Base-by-base conservation (phyloP, 2,888 invertebrate species). In the Mythimna lalbum region DNA sequence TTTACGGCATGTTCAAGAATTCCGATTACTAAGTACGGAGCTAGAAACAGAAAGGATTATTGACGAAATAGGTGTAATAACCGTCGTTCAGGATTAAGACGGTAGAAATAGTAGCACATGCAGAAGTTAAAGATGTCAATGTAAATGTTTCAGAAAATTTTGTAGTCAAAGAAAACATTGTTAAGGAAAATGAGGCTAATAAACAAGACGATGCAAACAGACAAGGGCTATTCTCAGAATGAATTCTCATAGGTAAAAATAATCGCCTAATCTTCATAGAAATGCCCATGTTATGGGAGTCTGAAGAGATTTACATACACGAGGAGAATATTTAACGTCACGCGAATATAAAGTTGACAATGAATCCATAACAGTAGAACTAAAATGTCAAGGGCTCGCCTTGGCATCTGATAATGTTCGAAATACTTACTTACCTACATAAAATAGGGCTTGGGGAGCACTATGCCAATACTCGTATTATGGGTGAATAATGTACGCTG, bases 351-450 rank as follows among this genome's bases (percentile, higher is more conserved):
- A 79, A 80, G n/a, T 49, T 62, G 59, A 66, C 17, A 12, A 63
- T 53, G 7, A 56, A 36, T 52, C 33, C 33, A 71, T 79, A 63
- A 72, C 12, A 63, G 10, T 23, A 4, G 39, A 52, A 4, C 60
- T 57, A 61, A 31, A 76, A 76, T 72, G 72, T 76, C 80, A 81
- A 82, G 80, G 69, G 76, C 63, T 81, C 69, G 66, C 69, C 78
- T 69, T 73, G 79, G 78, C 82, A 81, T 81, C 68, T 73, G 47
- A 61, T 81, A 77, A 81, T 81, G 82, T 59, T 73, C 36, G 49
- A 39, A 76, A 80, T 64, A 69, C 63, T 61, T 23, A 75, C 59
- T 69, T 60, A 56, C 65, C 55, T 66, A 73, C 49, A 72, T 59
- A 55, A 57, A 69, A 73, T 52, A 69, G 55, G 64, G 47, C 33